Conservation (phyloP, 2,888 invertebrate genomes). For the Noctua janthe region DNA sequence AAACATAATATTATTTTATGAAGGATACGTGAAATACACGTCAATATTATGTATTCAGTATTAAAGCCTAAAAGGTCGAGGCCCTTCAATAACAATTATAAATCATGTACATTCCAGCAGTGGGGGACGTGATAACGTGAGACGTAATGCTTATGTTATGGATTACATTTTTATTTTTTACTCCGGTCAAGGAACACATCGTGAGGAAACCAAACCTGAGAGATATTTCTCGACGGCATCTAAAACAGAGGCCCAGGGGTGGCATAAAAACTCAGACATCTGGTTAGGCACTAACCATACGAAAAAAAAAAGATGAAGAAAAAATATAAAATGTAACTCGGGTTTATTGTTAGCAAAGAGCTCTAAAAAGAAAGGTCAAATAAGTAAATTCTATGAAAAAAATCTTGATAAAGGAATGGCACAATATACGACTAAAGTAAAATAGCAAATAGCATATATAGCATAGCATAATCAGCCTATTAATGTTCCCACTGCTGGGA, state of each 20-base stretch:
- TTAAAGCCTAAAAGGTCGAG: slow-evolving; percentile 17
- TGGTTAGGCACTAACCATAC: too few relatives aligned
- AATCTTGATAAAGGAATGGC: not conserved
- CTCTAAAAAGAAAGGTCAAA: not conserved
- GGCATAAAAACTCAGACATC: too few relatives aligned
- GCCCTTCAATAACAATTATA: slow-evolving; percentile 18
- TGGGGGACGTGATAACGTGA: not conserved
- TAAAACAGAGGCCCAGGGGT: too few relatives aligned
- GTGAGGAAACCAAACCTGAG: too few relatives aligned
- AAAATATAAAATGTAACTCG: not conserved
- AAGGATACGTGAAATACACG: not conserved
- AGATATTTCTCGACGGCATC: too few relatives aligned
- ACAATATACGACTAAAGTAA: not conserved
- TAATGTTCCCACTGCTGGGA: too few relatives aligned
- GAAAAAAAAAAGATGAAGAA: too few relatives aligned
- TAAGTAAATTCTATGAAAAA: not conserved
- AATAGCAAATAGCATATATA: too few relatives aligned
- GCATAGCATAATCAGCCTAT: too few relatives aligned
- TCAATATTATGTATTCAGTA: slow-evolving; percentile 4
- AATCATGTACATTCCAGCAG: not conserved
- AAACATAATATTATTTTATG: slow-evolving; percentile 11
- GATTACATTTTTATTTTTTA: not conserved
- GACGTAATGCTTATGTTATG: not conserved
- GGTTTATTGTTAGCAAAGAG: not conserved
- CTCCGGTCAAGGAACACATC: too few relatives aligned